Conservation (phyloP, 2,888 invertebrate species). For the Atethmia centrago region DNA sequence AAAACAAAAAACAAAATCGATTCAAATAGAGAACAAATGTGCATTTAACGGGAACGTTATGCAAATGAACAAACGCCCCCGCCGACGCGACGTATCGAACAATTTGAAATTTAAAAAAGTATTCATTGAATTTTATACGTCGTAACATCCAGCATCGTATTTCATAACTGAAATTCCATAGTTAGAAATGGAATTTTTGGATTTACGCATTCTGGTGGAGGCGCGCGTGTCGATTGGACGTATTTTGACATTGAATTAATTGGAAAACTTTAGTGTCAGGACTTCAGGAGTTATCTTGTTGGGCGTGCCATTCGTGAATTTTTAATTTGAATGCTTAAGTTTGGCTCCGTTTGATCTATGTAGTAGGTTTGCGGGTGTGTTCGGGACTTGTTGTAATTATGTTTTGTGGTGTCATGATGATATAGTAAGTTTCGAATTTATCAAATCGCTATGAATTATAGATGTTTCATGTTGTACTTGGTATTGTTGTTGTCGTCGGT, state of each 20-base stretch:
- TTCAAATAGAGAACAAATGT: constrained; percentile 63
- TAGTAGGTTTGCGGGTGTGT: constrained; percentile 43
- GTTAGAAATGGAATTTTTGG: constrained; percentile 60
- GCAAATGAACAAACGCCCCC: constrained; percentile 56
- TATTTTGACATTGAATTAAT: constrained; percentile 76
- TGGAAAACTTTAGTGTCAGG: constrained; percentile 72
- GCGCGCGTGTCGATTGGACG: constrained; percentile 61
- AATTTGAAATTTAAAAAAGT: constrained; percentile 71
- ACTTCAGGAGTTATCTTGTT: constrained; percentile 65
- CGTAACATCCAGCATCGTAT: constrained; percentile 59
- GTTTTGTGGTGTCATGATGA: constrained; percentile 18
- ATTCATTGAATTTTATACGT: constrained; percentile 69
- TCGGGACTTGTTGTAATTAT: constrained; percentile 38
- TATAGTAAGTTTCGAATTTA: constrained; percentile 28
- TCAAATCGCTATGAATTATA: constrained; percentile 27
- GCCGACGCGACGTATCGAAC: constrained; percentile 64
- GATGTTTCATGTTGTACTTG: constrained; percentile 14
- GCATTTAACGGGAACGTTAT: constrained; percentile 61
- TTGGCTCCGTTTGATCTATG: constrained; percentile 57
- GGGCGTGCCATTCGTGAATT: constrained; percentile 60
- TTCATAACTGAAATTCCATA: constrained; percentile 68
- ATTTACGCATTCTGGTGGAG: constrained; percentile 53
- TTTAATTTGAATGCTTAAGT: constrained; percentile 66
- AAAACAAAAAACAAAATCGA: constrained; percentile 37
- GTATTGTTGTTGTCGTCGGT: background rate